These are phyloP conservation scores for Heptranchias perlo DNA, from an alignment of 2,113 vertebrate genomes.

Conservation along the genomic window DNA sequence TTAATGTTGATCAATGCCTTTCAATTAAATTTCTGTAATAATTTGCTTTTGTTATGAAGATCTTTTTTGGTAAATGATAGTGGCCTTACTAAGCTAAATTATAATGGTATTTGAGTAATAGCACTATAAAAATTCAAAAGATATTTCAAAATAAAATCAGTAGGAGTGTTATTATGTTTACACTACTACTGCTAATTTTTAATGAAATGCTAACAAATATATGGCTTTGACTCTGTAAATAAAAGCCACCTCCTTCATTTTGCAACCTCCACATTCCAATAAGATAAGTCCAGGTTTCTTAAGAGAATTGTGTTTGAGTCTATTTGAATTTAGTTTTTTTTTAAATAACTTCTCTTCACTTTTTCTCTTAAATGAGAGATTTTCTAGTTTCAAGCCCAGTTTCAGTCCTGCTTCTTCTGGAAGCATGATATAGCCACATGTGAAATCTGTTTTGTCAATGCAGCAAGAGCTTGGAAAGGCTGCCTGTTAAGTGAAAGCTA, in stretches of 20 bases:
- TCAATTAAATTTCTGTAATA: neutral
- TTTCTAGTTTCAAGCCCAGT: neutral
- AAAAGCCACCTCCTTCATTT: neutral
- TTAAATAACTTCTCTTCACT: neutral
- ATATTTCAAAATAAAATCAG: neutral
- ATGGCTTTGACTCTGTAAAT: constrained; percentile 5
- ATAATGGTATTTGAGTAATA: neutral
- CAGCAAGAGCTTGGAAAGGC: neutral
- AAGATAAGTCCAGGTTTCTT: neutral
- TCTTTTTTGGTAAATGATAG: constrained; percentile 26
- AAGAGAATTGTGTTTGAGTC: neutral
- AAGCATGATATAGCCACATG: neutral
- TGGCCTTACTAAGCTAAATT: neutral
- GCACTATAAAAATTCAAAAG: neutral
- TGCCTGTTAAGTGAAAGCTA: no score
- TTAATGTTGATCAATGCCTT: constrained; percentile 11
- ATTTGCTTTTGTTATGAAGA: neutral
- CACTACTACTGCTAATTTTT: neutral
- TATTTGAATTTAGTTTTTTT: no score
- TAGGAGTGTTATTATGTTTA: neutral
- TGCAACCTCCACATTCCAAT: neutral
- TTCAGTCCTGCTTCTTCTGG: neutral
- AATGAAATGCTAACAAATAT: neutral
- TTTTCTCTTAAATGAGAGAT: neutral
- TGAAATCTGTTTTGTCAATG: neutral